Evolutionary conservation across 2,113 vertebrate genomes (phyloP).

Genomic region (Eptatretus burgeri): DNA sequence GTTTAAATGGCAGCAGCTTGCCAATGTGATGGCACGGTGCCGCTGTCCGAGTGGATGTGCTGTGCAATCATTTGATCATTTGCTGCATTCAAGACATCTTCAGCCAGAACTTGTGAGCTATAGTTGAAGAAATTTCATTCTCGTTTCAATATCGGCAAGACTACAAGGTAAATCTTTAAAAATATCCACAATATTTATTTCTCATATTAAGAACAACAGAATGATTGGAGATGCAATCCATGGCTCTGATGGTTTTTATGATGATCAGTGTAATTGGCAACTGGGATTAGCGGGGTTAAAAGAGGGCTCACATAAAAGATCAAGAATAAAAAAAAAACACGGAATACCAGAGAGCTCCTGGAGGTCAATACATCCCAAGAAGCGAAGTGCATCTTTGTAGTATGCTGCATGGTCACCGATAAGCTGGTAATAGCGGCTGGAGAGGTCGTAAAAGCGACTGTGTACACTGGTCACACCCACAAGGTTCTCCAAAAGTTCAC

Average conservation of each 20-base stretch:
- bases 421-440: constrained; percentile 88
- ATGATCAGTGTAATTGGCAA: no score
- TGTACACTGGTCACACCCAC: constrained; percentile 71
- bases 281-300: neutral
- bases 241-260: no score
- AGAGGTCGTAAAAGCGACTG: constrained; percentile 81
- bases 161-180: neutral
- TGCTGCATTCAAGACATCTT: no score
- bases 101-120: no score
- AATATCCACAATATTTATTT: neutral
- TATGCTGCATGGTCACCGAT: constrained; percentile 66
- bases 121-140: no score
- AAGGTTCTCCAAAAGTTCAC: constrained; percentile 52
- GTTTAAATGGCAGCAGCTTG: no score
- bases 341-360: constrained; percentile 50
- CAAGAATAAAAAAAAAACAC: fast-evolving
- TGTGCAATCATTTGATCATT: no score
- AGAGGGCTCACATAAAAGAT: neutral
- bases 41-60: no score
- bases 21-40: no score
- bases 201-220: neutral
- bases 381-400: constrained; percentile 71
- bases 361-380: constrained; percentile 66
- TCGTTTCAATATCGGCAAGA: neutral
- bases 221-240: neutral